Evolutionary conservation across 1,140 invertebrate genomes (phyloP), one percentile per base, ranked within the genome.

Genomic region (Ctenoplectra terminalis): DNA sequence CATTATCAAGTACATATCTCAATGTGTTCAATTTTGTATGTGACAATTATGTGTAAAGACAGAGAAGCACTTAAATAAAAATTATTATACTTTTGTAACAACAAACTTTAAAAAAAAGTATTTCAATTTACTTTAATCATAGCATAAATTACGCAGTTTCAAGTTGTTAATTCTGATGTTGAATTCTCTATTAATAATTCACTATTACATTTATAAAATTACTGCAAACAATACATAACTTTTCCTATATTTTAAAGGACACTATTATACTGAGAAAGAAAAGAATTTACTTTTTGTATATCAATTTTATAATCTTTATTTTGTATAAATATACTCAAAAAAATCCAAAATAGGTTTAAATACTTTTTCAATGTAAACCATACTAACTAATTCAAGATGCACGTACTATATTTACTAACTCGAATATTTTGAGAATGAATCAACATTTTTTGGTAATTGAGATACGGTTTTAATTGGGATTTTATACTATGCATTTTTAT

Each of bases 11-110:
- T 15, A 63, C 11, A 6, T n/a, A 8, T 34, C 11, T 26, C 11
- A 34, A 34, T 9, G n/a, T 54, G 20, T 61, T 1, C 15, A 60
- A n/a, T 58, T 77, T 76, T 64, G 40, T 52, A 81, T 29, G 66
- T 54, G 13, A 17, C 43, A 20, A 26, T 15, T 58, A 1, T 46
- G 23, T 66, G 43, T 46, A n/a, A 23, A 43, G 23, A 37, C 34
- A 37, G 8, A 64, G 23, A 64, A 2, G 5, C 4, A 31, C 15
- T n/a, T 40, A 5, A 40, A 23, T 23, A 15, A 48, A 29, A 46
- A 20, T 67, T 20, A 23, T 67, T 48, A 20, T 23, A 46, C 15
- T 46, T 67, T 31, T 48, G 13, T 20, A 66, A 66, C 8, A 26
- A 46, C 13, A 9, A 46, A 67, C 31, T 9, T 29, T 48, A 17